A percentile compares a stretch with the other conserved stretches of the same genome.
Evolutionary conservation across 2,888 invertebrate genomes (phyloP).

Genomic region (Agrotis puta): DNA sequence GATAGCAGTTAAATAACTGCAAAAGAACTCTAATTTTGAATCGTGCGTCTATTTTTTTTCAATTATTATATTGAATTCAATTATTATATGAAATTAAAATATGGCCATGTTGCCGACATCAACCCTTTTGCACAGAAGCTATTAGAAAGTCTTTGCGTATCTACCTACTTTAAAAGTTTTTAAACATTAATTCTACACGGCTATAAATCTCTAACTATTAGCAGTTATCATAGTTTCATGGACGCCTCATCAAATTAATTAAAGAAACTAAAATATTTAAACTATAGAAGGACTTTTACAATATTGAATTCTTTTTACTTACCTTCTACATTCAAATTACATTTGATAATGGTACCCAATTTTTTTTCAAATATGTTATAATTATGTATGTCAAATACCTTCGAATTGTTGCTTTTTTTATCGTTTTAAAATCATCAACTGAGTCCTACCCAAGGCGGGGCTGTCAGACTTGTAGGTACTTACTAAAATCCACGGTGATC

Average conservation of each 20-base stretch:
- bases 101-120: too few relatives aligned
- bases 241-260: conserved; percentile 18
- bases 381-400: too few relatives aligned
- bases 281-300: conserved; percentile 16
- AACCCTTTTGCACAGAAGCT: background rate
- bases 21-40: background rate
- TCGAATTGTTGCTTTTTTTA: background rate
- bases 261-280: conserved; percentile 17
- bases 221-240: conserved; percentile 32
- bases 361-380: too few relatives aligned
- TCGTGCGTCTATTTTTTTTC: too few relatives aligned
- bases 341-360: too few relatives aligned
- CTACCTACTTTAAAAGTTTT: conserved; percentile 1
- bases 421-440: too few relatives aligned
- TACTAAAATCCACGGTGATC: too few relatives aligned
- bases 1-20: background rate
- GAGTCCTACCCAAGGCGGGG: too few relatives aligned
- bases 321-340: background rate
- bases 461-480: too few relatives aligned
- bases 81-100: too few relatives aligned
- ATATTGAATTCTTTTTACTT: conserved; percentile 12
- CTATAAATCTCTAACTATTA: background rate
- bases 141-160: conserved; percentile 23
- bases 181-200: conserved; percentile 16
- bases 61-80: too few relatives aligned